Conservation (phyloP, 2,888 invertebrate species). For the Marasmarcha lunaedactyla region DNA sequence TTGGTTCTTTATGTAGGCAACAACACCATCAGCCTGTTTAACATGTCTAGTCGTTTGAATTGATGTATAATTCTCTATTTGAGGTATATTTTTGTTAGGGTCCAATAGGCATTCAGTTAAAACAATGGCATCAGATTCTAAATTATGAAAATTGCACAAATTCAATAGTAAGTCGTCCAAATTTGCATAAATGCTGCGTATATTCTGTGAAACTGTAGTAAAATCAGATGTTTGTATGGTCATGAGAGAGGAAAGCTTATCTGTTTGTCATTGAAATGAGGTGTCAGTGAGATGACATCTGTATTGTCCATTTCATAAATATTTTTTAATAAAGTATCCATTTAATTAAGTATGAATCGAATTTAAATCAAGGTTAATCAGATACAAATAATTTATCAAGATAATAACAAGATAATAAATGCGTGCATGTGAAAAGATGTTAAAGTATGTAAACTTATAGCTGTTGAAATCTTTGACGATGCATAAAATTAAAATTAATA, state of each 20-base stretch:
- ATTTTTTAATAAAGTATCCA: conserved; percentile 4
- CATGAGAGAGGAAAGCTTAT: conserved; percentile 1
- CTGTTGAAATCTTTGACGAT: background rate
- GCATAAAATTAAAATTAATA: background rate
- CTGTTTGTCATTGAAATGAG: conserved; percentile 4
- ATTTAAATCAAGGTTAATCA: too few relatives aligned
- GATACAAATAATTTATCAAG: background rate
- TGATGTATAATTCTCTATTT: background rate
- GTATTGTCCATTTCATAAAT: conserved; percentile 9
- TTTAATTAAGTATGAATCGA: background rate
- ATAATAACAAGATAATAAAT: background rate
- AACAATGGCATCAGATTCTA: conserved; percentile 1
- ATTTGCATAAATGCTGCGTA: conserved; percentile 2
- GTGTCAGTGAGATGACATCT: conserved; percentile 3
- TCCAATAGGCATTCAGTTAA: conserved; percentile 4
- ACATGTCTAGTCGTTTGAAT: background rate
- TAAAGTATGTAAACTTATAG: background rate
- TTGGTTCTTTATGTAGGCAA: conserved; percentile 3
- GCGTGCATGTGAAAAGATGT: background rate
- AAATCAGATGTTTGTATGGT: background rate
- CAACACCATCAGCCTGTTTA: conserved; percentile 6
- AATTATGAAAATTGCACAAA: background rate
- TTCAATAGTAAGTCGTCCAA: conserved; percentile 2
- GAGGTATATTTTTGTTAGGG: conserved; percentile 2
- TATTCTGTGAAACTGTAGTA: conserved; percentile 3